Base-by-base conservation (phyloP, 1,140 invertebrate species). In the Cyrtorhinus lividipennis region DNA sequence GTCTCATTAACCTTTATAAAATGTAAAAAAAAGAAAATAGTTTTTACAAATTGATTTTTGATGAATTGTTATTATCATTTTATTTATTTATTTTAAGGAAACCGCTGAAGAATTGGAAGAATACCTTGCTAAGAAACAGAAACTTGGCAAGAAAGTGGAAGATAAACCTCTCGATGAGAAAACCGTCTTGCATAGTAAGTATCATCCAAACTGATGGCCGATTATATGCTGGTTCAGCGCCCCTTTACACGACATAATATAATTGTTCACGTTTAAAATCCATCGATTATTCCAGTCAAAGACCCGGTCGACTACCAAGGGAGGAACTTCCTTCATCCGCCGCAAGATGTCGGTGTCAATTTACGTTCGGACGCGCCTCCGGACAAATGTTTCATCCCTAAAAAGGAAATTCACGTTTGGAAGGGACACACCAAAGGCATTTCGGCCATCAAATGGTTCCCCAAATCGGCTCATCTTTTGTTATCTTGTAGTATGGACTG, bases 371-470 rank as follows among this genome's bases (percentile, higher is more conserved):
- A 94, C 65, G 82, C 85, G 13, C 88, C 91, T 23, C 96, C 96
- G 0, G 88, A 92, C 58, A 90, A 90, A 72, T 99, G 97, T 75
- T 99, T 98, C 73, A 78, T 99, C 64, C 97, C 97, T 23, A 99
- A 99, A 78, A 84, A 92, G 45, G 88, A 94, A 67, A 88, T 99
- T 64, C 91, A 96, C 73, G 95, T 92, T 0, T 99, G 95, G 91
- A 83, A 88, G 67, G 96, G 95, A 0, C 97, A 99, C 76, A 92
- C 87, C 0, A 98, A 99, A 74, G 94, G 94, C n/a, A 86, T 99
- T 67, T 87, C 94, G 1, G 88, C 92, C 2, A 94, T 98, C 62
- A 81, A 90, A 65, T 98, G 92, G 91, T 96, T 98, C 71, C 97
- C 97, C 5, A 78, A 81, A 67, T 92, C 92, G 13, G 97, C 90